Base-by-base conservation (phyloP, 2,797 vertebrate genomes). In the Stomatorhinus walkeri region DNA sequence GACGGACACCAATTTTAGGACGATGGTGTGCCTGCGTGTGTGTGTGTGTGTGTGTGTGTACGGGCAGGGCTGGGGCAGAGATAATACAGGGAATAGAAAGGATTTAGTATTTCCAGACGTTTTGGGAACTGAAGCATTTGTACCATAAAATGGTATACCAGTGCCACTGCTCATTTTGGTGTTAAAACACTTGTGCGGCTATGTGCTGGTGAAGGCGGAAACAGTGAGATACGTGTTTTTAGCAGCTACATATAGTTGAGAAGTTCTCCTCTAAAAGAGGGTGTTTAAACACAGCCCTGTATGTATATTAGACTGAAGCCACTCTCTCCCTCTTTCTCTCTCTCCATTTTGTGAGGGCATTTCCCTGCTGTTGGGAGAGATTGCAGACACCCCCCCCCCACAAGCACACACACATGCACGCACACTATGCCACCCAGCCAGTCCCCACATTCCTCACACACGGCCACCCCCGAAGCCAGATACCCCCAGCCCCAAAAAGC, bases 311-410 rank as follows among this genome's bases (percentile, higher is more conserved):
- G 90, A 91, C 92, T 94, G 93, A 94, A 95, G 94, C 93, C 94
- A 94, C 94, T 94, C 95, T 95, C 94, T 90, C 93, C 93, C 92
- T 94, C 92, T 94, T 94, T 96, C 94, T 96, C 91, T 92, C 87
- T 93, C 92, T 93, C 91, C 94, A 93, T 91, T 93, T 46, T 92
- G 89, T n/a, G 92, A 95, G 93, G 95, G 94, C 91, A 87, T 89
- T 93, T 94, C 93, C 94, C 95, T 94, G 93, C 95, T 96, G 95
- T 94, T 92, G 94, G 94, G 93, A 94, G 94, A 95, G 93, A 95
- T 93, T 90, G 93, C 94, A 94, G 93, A 95, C 94, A 95, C 93
- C 92, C 93, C 93, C 83, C 85, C 24, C 49, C 43, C 92, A 89
- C 85, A 89, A 54, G 32, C 68, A 87, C 61, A 49, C 76, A 89